Evolutionary conservation across 2,888 invertebrate species (phyloP), one percentile per base, ranked within the genome.

Genomic region (Lochmaea crataegi): DNA sequence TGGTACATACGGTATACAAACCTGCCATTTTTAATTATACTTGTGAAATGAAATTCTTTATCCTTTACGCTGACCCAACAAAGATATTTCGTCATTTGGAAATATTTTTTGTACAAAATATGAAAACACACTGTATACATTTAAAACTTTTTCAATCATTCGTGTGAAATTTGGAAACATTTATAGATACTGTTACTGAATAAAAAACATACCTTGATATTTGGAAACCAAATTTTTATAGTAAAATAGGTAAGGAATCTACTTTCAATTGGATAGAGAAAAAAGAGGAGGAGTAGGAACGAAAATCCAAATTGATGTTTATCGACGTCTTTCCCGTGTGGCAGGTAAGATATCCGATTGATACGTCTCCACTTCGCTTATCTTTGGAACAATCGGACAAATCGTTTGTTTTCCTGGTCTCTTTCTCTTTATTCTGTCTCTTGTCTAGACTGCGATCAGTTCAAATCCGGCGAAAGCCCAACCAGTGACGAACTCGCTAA

Each of bases 391-490:
- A 77, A 79, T 79, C 79, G 76, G 76, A 82, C 82, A 82, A 81
- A 82, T 82, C 80, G 79, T 75, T 80, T 78, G 75, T 75, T 80
- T 79, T 80, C 77, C 75, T 71, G 71, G 70, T 65, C 38, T 64
- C 53, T 67, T 64, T 73, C 65, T 63, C 61, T 63, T 70, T 70
- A 56, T 70, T 64, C 64, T 41, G 45, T 72, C 73, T 65, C 66
- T 76, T 76, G 81, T 82, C 82, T 82, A 82, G 82, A 82, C 82
- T 73, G 69, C 68, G 75, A 80, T 77, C 72, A 67, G 73, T 75
- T 71, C 22, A 58, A n/a, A 66, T 38, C 57, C 66, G 57, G 61
- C 61, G 61, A 63, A 41, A 63, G 61, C 18, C 9, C 12, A 7
- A 16, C 61, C 61, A 63, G 61, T 63, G 18, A 63, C 61, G 61